Base-by-base conservation (phyloP, 2,888 invertebrate species). In the Emesis russula region DNA sequence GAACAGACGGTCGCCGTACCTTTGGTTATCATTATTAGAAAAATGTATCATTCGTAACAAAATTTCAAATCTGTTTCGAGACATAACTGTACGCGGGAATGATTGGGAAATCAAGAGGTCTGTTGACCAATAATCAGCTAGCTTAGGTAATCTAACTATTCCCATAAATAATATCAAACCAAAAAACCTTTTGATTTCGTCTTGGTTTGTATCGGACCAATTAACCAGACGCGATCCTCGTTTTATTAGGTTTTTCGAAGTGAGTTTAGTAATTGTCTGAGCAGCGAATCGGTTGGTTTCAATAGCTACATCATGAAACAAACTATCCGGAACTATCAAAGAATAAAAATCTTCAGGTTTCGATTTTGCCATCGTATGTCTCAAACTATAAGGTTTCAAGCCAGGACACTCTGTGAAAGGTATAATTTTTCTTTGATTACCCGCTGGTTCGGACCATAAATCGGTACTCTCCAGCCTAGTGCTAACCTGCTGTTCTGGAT, bases 391-490 rank as follows among this genome's bases (percentile, higher is more conserved):
- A 87, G 90, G 87, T 85, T 90, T 90, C 85, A 92, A 88, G 76
- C 90, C 92, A 92, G 92, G 86, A 80, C 87, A 88, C 80, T 93
- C 93, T 78, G 93, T 91, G 79, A 89, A 93, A 89, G 93, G 90
- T 85, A 93, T 91, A 86, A 93, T 87, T 87, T 76, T 90, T 88
- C 87, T 85, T 88, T 93, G 93, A 83, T 93, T 92, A 93, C 93
- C 93, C 84, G 87, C 83, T 85, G 93, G 93, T 89, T 93, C 87
- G 82, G 68, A 79, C 89, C 91, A 90, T 77, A 85, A 85, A 85
- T 85, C 85, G 53, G 68, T 63, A 58, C 58, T 81, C 81, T 81
- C 81, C 58, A 80, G 74, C 75, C 89, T 85, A 48, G 80, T 80
- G 80, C 73, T 70, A 80, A 80, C 71, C 80, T 80, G 80, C 80